These are phyloP conservation scores for Callipepla squamata DNA, from an alignment of 2,113 vertebrate species.

Conservation along the genomic window DNA sequence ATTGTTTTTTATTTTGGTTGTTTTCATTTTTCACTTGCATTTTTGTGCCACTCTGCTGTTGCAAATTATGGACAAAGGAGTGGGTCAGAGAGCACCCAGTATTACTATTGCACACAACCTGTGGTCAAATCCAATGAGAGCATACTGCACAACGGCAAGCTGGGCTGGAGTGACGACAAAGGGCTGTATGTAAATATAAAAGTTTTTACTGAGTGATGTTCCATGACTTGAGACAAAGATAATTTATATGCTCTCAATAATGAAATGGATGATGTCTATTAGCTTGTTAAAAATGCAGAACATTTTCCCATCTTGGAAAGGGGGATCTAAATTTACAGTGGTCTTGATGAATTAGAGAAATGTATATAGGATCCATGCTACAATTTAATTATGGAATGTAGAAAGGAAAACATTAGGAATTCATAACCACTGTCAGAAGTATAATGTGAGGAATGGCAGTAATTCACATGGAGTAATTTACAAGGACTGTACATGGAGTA, in stretches of 20 bases:
- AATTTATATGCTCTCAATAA: neutral
- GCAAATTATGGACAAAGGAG: neutral
- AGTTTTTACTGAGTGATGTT: neutral
- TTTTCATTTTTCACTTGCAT: neutral
- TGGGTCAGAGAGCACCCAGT: neutral
- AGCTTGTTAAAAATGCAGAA: neutral
- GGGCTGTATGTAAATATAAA: neutral
- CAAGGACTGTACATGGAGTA: neutral
- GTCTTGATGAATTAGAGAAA: neutral
- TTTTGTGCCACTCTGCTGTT: neutral
- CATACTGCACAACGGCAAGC: neutral
- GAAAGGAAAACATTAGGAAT: neutral
- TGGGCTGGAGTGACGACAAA: accelerated
- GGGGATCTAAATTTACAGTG: neutral
- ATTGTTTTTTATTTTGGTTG: neutral
- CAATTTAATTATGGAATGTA: neutral
- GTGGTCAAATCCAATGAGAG: neutral
- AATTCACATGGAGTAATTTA: neutral
- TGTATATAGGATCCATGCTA: neutral
- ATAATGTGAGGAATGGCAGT: neutral
- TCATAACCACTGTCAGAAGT: neutral
- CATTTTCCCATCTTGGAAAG: neutral
- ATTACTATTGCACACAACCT: neutral
- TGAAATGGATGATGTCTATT: neutral
- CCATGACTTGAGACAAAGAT: neutral